phyloP scores from a whole-genome alignment of 2,113 vertebrate species.

The Edolisoma coerulescens region DNA sequence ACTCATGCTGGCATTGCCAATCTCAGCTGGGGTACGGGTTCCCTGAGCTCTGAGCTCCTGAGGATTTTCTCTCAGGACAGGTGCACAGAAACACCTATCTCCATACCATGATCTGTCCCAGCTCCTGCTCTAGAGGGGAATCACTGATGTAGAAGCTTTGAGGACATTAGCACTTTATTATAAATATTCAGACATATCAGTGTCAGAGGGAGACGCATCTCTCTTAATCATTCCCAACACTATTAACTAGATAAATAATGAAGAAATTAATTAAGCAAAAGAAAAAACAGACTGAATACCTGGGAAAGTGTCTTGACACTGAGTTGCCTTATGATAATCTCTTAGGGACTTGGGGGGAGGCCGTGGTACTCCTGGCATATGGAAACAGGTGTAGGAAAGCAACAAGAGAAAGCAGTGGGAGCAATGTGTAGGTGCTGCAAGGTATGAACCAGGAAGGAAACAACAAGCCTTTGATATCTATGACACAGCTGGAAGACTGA shows the following conservation, averaged over 20 bases:
- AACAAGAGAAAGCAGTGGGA: background rate
- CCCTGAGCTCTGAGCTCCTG: background rate
- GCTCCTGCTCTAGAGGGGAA: background rate
- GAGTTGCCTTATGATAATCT: background rate
- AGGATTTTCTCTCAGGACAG: background rate
- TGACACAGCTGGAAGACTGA: background rate
- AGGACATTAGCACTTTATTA: background rate
- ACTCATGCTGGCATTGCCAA: accelerated
- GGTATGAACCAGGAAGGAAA: background rate
- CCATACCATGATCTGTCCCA: background rate
- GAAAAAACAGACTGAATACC: background rate
- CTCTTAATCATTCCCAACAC: background rate
- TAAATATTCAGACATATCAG: background rate
- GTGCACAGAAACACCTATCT: background rate
- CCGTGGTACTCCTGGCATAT: background rate
- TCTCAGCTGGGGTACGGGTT: background rate
- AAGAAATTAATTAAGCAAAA: slow-evolving; percentile 28
- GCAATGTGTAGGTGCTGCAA: background rate
- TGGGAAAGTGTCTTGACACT: background rate
- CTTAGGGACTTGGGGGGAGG: background rate
- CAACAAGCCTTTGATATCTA: background rate
- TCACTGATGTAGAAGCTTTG: background rate
- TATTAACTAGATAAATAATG: background rate
- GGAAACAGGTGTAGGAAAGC: background rate
- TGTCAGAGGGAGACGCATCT: background rate